Evolutionary conservation across 2,113 vertebrate genomes (phyloP).

Genomic region (Colossoma macropomum): DNA sequence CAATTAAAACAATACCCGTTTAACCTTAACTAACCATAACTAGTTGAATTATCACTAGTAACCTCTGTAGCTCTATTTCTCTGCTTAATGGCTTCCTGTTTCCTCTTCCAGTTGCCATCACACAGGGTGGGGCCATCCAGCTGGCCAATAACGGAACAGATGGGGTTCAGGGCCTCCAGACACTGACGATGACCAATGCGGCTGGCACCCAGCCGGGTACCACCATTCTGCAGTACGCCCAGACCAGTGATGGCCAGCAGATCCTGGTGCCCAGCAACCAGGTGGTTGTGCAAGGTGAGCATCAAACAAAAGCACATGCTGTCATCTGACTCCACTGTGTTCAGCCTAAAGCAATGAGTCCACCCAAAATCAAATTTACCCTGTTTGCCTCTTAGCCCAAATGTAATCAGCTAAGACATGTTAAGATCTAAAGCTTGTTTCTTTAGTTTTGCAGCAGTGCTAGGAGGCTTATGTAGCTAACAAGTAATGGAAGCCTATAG

Average conservation of each 20-base stretch:
- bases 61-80: not conserved
- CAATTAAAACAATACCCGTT: not conserved
- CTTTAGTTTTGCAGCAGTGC: too few species aligned
- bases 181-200: conserved; percentile 94
- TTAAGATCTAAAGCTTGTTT: too few species aligned
- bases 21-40: not conserved
- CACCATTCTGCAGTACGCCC: conserved; percentile 97
- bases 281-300: conserved; percentile 97
- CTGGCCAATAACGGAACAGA: conserved; percentile 97
- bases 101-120: conserved; percentile 90
- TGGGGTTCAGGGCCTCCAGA: conserved; percentile 94
- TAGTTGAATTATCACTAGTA: not conserved
- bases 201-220: conserved; percentile 87
- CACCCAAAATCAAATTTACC: too few species aligned
- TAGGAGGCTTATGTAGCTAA: too few species aligned
- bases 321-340: not conserved
- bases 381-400: too few species aligned
- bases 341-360: too few species aligned
- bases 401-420: too few species aligned
- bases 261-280: conserved; percentile 98
- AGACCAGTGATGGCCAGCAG: conserved; percentile 97
- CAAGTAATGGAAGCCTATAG: too few species aligned
- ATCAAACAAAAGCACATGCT: not conserved
- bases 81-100: not conserved
- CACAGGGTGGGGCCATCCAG: conserved; percentile 97